These are phyloP conservation scores for Phyllostomus discolor DNA, from an alignment of 2,113 vertebrate species.

Conservation along the genomic window DNA sequence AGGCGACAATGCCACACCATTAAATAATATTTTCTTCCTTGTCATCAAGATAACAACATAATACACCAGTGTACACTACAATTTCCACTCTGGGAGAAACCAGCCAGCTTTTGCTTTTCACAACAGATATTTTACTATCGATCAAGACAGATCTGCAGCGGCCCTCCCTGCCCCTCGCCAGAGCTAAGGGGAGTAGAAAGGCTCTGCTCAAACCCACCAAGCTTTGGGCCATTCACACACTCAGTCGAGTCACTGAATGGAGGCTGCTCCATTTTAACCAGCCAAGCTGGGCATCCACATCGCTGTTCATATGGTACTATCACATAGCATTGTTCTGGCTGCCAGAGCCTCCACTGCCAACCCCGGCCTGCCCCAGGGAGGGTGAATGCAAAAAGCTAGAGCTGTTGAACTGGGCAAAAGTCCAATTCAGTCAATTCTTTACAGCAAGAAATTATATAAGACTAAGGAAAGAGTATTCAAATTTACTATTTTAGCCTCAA, in stretches of 20 bases:
- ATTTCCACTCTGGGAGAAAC: conserved; percentile 34
- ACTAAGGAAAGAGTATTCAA: background rate
- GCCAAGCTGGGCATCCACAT: conserved; percentile 36
- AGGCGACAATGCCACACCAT: background rate
- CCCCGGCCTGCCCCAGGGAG: background rate
- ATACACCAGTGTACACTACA: background rate
- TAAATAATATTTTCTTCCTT: conserved; percentile 3
- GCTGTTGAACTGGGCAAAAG: background rate
- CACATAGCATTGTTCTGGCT: background rate
- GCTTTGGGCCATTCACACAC: conserved; percentile 3
- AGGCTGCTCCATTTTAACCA: conserved; percentile 39
- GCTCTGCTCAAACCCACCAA: background rate
- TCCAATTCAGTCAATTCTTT: background rate
- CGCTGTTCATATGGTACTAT: conserved; percentile 59
- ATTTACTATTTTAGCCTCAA: conserved; percentile 16
- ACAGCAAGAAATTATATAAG: background rate
- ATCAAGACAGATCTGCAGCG: background rate
- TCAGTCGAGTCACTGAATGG: conserved; percentile 36
- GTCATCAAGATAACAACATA: background rate
- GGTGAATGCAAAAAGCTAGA: background rate
- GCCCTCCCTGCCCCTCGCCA: background rate
- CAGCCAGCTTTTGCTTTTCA: background rate
- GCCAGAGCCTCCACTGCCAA: background rate
- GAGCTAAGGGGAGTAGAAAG: background rate
- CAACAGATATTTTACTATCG: background rate